A percentile compares a stretch with the other conserved stretches of the same genome.
Conservation (phyloP, 2,113 vertebrate genomes). For the Elgaria multicarinata region DNA sequence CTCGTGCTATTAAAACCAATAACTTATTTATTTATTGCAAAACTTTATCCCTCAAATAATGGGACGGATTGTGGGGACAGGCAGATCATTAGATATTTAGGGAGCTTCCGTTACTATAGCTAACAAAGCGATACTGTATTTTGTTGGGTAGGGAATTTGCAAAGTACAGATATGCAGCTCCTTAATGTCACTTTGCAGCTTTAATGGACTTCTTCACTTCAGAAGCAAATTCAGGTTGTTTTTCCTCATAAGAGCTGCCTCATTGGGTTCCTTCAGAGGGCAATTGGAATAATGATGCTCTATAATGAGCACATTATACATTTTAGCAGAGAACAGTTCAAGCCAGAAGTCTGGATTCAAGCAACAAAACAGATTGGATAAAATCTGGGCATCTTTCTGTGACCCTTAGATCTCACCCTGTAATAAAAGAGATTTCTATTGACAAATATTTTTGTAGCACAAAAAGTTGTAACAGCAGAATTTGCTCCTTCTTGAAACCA, state of each 20-base stretch:
- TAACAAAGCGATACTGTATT: not conserved
- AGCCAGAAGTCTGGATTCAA: not conserved
- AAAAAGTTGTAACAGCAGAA: not conserved
- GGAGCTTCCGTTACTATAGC: not conserved
- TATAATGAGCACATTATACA: not conserved
- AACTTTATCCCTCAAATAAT: not conserved
- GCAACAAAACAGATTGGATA: not conserved
- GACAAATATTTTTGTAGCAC: not conserved
- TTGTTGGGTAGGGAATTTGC: not conserved
- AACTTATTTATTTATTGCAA: not conserved
- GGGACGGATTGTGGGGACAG: not conserved
- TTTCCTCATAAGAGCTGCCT: not conserved
- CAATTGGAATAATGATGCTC: constrained; percentile 10
- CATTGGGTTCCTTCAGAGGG: not conserved
- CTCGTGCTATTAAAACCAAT: not conserved
- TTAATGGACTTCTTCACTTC: fast-evolving
- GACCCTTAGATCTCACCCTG: not conserved
- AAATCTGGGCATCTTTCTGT: not conserved
- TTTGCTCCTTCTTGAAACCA: not conserved
- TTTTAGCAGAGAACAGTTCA: constrained; percentile 2
- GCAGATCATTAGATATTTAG: not conserved
- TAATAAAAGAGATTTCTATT: not conserved
- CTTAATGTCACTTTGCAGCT: constrained; percentile 12
- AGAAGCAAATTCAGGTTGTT: fast-evolving
- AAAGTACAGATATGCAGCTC: not conserved